Percentiles rank a stretch among this genome's conserved stretches.
These are phyloP conservation scores for Scytalopus superciliaris DNA, from an alignment of 2,113 vertebrate genomes.

Conservation along the genomic window DNA sequence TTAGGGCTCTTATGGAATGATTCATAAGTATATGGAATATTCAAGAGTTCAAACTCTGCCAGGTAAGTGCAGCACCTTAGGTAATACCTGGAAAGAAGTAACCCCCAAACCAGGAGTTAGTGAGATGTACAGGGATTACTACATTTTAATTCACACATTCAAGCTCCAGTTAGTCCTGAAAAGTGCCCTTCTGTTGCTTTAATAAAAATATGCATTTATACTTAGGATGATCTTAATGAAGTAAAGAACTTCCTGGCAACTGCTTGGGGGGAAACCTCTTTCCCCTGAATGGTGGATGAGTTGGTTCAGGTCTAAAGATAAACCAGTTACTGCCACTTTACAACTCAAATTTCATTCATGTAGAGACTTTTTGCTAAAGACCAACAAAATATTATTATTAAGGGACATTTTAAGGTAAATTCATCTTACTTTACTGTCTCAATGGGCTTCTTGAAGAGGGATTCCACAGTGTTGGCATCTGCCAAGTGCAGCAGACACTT, in stretches of 20 bases:
- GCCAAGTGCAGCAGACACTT: conserved; percentile 87
- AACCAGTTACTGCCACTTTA: not conserved
- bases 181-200: not conserved
- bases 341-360: not conserved
- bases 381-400: not conserved
- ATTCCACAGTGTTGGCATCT: conserved; percentile 81
- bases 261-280: not conserved
- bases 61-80: conserved; percentile 89
- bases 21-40: conserved; percentile 90
- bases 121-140: not conserved
- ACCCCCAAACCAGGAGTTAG: not conserved
- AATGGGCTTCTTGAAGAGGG: conserved; percentile 82
- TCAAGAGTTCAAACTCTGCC: conserved; percentile 88
- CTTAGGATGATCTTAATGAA: not conserved
- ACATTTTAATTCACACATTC: not conserved
- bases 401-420: not conserved
- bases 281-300: not conserved
- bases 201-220: not conserved
- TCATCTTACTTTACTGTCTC: conserved; percentile 83
- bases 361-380: not conserved
- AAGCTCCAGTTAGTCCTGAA: not conserved
- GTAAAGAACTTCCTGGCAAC: not conserved
- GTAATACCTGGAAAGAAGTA: conserved; percentile 77
- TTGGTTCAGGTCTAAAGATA: not conserved
- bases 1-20: conserved; percentile 91